Evolutionary conservation across 2,888 invertebrate genomes (phyloP).

Genomic region (Caradrina clavipalpis): DNA sequence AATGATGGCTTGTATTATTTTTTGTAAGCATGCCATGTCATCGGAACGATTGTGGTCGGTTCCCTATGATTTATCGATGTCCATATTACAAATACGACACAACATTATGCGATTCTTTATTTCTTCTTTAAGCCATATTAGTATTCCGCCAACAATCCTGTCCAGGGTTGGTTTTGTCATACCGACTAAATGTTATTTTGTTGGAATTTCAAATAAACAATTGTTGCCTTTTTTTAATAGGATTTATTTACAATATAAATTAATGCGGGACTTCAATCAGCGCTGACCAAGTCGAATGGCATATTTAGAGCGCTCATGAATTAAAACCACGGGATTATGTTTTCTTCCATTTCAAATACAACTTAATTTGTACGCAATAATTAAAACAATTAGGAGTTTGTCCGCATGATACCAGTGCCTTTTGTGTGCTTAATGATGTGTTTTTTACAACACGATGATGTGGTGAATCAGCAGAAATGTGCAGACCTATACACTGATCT

Average conservation of each 20-base stretch:
- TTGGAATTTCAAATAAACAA: slow-evolving; percentile 90
- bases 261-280: slow-evolving; percentile 86
- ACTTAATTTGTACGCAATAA: slow-evolving; percentile 87
- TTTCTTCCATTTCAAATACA: slow-evolving; percentile 79
- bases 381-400: slow-evolving; percentile 78
- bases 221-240: slow-evolving; percentile 82
- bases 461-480: slow-evolving; percentile 37
- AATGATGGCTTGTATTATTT: slow-evolving; percentile 89
- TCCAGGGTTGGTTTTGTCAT: slow-evolving; percentile 89
- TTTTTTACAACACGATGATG: slow-evolving; percentile 39
- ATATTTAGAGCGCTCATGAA: slow-evolving; percentile 87
- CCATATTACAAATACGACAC: slow-evolving; percentile 91
- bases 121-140: slow-evolving; percentile 90
- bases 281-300: slow-evolving; percentile 76
- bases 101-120: slow-evolving; percentile 90
- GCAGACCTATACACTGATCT: slow-evolving; percentile 34
- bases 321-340: slow-evolving; percentile 81
- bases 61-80: slow-evolving; percentile 91
- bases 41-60: slow-evolving; percentile 90
- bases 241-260: slow-evolving; percentile 84
- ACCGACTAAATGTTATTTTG: slow-evolving; percentile 90
- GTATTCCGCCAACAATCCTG: slow-evolving; percentile 89
- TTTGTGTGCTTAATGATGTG: slow-evolving; percentile 60
- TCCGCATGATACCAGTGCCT: slow-evolving; percentile 57
- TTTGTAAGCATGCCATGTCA: slow-evolving; percentile 90